These are phyloP conservation scores for Salarias fasciatus DNA, from an alignment of 2,797 vertebrate genomes.

Conservation along the genomic window DNA sequence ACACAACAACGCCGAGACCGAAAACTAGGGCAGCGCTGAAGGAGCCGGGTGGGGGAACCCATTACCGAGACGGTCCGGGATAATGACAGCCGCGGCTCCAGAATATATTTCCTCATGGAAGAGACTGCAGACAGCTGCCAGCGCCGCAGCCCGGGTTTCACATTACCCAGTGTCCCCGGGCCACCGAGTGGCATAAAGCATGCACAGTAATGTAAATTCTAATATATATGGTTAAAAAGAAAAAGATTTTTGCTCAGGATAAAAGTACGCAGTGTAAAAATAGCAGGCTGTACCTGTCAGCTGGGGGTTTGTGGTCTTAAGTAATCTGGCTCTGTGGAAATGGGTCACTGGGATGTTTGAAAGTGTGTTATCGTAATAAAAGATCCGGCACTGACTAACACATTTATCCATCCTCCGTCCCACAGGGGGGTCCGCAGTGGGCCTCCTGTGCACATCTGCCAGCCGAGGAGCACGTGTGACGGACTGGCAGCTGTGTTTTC, in stretches of 20 bases:
- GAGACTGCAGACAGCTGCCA: slow-evolving; percentile 27
- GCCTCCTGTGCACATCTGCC: slow-evolving; percentile 47
- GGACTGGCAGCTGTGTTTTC: slow-evolving; percentile 29
- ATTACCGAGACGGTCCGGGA: slow-evolving; percentile 24
- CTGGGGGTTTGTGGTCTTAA: slow-evolving; percentile 21
- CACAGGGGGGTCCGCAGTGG: slow-evolving; percentile 32
- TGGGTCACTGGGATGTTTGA: slow-evolving; percentile 56
- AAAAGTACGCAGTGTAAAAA: slow-evolving; percentile 46
- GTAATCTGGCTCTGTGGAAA: slow-evolving; percentile 60
- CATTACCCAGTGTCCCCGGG: slow-evolving; percentile 8
- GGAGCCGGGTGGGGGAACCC: slow-evolving; percentile 27
- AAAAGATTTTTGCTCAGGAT: background rate
- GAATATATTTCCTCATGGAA: slow-evolving; percentile 24
- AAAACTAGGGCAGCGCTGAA: slow-evolving; percentile 71
- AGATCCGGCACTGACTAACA: slow-evolving; percentile 7
- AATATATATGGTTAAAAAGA: slow-evolving; percentile 21
- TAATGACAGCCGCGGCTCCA: slow-evolving; percentile 30
- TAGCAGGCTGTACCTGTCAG: slow-evolving; percentile 54
- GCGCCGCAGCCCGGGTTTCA: slow-evolving; percentile 23
- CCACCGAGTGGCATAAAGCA: slow-evolving; percentile 8
- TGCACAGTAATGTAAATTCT: slow-evolving; percentile 34
- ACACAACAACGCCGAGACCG: slow-evolving; percentile 37
- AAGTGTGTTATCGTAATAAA: slow-evolving; percentile 31
- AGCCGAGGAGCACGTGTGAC: slow-evolving; percentile 21
- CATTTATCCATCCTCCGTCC: slow-evolving; percentile 42